Percentiles rank a stretch among this genome's conserved stretches.
Evolutionary conservation across 2,888 invertebrate species (phyloP).

Genomic region (Drosophila demipolita): DNA sequence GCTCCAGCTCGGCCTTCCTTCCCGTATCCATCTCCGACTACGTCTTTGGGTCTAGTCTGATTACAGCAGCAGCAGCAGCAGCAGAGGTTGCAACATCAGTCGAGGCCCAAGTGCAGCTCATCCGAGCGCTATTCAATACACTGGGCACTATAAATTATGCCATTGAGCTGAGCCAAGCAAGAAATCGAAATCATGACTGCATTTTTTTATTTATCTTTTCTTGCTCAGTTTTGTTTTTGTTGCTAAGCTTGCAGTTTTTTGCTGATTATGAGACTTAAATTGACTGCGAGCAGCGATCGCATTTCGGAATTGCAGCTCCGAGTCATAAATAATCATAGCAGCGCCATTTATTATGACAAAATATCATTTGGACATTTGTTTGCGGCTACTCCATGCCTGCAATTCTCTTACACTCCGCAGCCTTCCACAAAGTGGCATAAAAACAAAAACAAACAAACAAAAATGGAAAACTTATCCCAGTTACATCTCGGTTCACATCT

Average conservation of each 20-base stretch:
- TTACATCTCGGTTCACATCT: slow-evolving; percentile 21
- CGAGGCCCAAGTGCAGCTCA: slow-evolving; percentile 29
- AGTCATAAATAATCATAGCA: slow-evolving; percentile 80
- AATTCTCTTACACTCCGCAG: slow-evolving; percentile 21
- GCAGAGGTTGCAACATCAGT: slow-evolving; percentile 18
- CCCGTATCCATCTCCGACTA: neutral
- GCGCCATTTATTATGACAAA: slow-evolving; percentile 81
- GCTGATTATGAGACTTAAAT: slow-evolving; percentile 78
- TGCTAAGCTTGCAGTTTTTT: slow-evolving; percentile 23
- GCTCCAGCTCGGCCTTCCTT: slow-evolving; percentile 13
- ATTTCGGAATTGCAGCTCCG: slow-evolving; percentile 63
- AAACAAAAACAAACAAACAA: neutral
- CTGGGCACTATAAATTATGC: slow-evolving; percentile 74
- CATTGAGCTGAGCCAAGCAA: slow-evolving; percentile 55
- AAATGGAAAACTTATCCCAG: slow-evolving; percentile 16
- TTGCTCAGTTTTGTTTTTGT: slow-evolving; percentile 9
- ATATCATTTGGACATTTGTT: slow-evolving; percentile 80
- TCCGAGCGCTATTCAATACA: slow-evolving; percentile 67
- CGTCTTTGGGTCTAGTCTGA: slow-evolving; percentile 43
- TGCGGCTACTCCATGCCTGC: slow-evolving; percentile 52
- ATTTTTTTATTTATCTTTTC: slow-evolving; percentile 36
- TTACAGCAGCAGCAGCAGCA: slow-evolving; percentile 45
- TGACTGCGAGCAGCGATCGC: slow-evolving; percentile 72
- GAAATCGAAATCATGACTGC: slow-evolving; percentile 78
- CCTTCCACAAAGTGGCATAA: neutral